Evolutionary conservation across 2,888 invertebrate genomes (phyloP), one percentile per base, ranked within the genome.

Genomic region (Platerodrilus igneus): DNA sequence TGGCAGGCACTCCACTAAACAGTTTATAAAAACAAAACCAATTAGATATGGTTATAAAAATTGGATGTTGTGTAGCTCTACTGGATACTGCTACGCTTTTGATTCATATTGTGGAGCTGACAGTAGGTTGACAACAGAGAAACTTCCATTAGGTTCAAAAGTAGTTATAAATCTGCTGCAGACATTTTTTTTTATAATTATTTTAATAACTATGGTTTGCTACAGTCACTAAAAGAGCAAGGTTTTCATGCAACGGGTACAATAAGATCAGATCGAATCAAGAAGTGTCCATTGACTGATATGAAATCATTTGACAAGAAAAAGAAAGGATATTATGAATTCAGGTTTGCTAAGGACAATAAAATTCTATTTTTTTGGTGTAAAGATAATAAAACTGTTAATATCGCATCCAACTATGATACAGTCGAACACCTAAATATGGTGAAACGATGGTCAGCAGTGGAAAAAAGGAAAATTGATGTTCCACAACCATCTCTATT

Each of bases 171-270:
- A 20, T 16, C 17, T 34, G n/a, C 9, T 34, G 6, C 6, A 34
- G 10, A 14, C 8, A 13, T 11, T 33, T 6, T 11, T n/a, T 21
- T 8, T 15, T 15, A 22, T 25, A 21, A 11, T 15, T 25, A 25
- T 26, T 23, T 36, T 17, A 23, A 18, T 36, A 26, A 26, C n/a
- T 26, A 34, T 10, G 8, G 5, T n/a, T 19, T 34, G 10, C 25
- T 25, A 11, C 17, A 34, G 35, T 14, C 19, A 16, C 35, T 22
- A 13, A 23, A 26, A 17, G 16, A 34, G 25, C 23, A n/a, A n/a
- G n/a, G n/a, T n/a, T n/a, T n/a, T n/a, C n/a, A n/a, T n/a, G n/a
- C n/a, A n/a, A n/a, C n/a, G 11, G 35, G 26, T 25, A 26, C 35
- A 18, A 10, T 26, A 11, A 23, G 16, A 19, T 7, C 23, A 9